phyloP scores from a whole-genome alignment of 1,140 invertebrate species.

The Vollenhovia emeryi region DNA sequence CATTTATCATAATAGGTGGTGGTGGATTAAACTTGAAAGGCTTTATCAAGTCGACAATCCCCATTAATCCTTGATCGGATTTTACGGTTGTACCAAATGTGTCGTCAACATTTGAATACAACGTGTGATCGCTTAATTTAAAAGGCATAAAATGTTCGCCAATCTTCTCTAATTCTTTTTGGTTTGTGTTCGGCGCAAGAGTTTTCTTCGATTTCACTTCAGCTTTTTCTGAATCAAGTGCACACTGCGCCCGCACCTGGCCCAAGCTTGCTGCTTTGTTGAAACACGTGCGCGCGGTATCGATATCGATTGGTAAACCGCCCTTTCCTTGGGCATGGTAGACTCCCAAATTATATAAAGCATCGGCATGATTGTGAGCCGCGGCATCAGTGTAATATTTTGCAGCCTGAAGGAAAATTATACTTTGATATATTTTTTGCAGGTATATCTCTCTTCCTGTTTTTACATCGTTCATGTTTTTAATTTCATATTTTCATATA shows the following conservation, averaged over 20 bases:
- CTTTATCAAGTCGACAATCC: conserved; percentile 70
- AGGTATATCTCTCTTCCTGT: not conserved
- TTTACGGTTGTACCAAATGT: conserved; percentile 9
- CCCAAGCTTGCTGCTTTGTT: conserved; percentile 87
- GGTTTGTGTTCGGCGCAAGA: not conserved
- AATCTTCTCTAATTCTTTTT: conserved; percentile 4
- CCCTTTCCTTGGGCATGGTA: conserved; percentile 88
- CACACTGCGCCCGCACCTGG: conserved; percentile 86
- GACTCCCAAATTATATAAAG: conserved; percentile 88
- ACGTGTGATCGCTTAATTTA: conserved; percentile 58
- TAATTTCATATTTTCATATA: conserved; percentile 7
- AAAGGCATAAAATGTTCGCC: conserved; percentile 27
- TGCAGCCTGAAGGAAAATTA: conserved; percentile 85
- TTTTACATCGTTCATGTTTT: not conserved
- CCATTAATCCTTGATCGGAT: conserved; percentile 73
- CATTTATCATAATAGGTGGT: conserved; percentile 45
- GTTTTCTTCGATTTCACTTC: conserved; percentile 25
- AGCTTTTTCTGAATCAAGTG: conserved; percentile 80
- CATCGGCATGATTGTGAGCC: conserved; percentile 86
- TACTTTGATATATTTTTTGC: conserved; percentile 45
- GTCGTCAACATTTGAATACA: conserved; percentile 8
- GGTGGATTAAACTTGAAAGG: too few relatives aligned
- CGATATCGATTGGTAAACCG: conserved; percentile 83
- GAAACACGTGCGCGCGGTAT: conserved; percentile 85
- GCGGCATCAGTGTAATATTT: conserved; percentile 87